Conservation (phyloP, 2,797 vertebrate species). For the Schizopygopsis pylzovi region DNA sequence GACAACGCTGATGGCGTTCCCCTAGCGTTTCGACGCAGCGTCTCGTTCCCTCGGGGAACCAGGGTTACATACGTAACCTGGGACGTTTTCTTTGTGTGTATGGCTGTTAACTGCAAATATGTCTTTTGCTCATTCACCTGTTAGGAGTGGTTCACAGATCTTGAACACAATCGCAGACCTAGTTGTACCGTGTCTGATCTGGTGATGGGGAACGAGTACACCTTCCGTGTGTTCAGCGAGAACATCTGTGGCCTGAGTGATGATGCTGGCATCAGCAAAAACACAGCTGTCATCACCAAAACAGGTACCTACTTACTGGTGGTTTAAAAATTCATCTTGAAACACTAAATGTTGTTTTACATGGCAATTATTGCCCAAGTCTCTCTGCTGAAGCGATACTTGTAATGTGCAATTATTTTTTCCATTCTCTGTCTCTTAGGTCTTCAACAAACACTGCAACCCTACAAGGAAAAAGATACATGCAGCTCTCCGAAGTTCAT, state of each 20-base stretch:
- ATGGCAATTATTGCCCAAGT: not conserved
- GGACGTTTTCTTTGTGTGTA: not conserved
- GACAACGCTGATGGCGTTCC: too few relatives aligned
- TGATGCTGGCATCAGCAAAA: conserved; percentile 80
- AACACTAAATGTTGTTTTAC: not conserved
- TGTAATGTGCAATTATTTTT: not conserved
- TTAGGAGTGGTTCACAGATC: conserved; percentile 91
- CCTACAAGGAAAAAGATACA: conserved; percentile 82
- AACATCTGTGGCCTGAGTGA: conserved; percentile 91
- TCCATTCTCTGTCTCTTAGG: conserved; percentile 65
- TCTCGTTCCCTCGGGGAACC: too few relatives aligned
- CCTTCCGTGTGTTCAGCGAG: conserved; percentile 85
- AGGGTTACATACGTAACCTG: too few relatives aligned
- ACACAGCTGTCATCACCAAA: conserved; percentile 86
- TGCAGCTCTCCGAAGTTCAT: conserved; percentile 83
- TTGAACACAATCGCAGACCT: conserved; percentile 85
- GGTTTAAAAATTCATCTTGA: not conserved
- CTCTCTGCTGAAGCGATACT: not conserved
- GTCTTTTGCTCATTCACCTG: not conserved
- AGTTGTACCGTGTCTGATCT: conserved; percentile 89
- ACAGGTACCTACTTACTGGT: conserved; percentile 71
- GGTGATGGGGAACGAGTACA: conserved; percentile 91
- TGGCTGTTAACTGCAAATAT: conserved; percentile 9
- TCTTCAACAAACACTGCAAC: conserved; percentile 66
- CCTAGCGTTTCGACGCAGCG: too few relatives aligned